Evolutionary conservation across 2,888 invertebrate species (phyloP).

Genomic region (Monopis laevigella): DNA sequence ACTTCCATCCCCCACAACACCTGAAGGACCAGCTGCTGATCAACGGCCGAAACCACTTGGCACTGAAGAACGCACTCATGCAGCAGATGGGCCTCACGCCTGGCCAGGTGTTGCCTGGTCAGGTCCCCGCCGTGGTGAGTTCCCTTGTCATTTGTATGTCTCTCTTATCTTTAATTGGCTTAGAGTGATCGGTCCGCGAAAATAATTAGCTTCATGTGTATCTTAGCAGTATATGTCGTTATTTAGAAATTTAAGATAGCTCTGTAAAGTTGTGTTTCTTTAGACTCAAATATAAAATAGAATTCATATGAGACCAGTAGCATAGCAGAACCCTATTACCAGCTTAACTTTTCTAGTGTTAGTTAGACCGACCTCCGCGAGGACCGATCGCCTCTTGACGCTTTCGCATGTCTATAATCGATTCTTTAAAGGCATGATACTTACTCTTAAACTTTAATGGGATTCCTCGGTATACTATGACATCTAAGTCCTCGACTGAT

Average conservation of each 20-base stretch:
- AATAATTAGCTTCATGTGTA: not conserved
- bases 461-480: conserved; percentile 41
- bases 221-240: not conserved
- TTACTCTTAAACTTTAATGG: conserved; percentile 37
- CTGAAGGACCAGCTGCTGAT: conserved; percentile 99
- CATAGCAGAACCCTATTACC: too few relatives aligned
- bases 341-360: too few relatives aligned
- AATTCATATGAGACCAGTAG: too few relatives aligned
- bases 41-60: conserved; percentile 99
- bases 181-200: conserved; percentile 52
- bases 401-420: conserved; percentile 61
- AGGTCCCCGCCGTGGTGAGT: conserved; percentile 94
- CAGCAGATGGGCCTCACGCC: conserved; percentile 95
- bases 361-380: too few relatives aligned
- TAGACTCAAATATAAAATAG: too few relatives aligned
- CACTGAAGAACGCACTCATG: conserved; percentile 97
- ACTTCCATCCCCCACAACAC: conserved; percentile 99
- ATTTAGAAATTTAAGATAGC: too few relatives aligned
- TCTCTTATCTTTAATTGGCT: conserved; percentile 31
- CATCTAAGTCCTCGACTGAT: not conserved
- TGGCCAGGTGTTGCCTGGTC: conserved; percentile 92
- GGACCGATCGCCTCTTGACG: conserved; percentile 55
- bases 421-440: conserved; percentile 51
- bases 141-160: too few relatives aligned
- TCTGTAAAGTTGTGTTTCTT: too few relatives aligned